Conservation (phyloP, 2,888 invertebrate species). For the Exocentrus adspersus region DNA sequence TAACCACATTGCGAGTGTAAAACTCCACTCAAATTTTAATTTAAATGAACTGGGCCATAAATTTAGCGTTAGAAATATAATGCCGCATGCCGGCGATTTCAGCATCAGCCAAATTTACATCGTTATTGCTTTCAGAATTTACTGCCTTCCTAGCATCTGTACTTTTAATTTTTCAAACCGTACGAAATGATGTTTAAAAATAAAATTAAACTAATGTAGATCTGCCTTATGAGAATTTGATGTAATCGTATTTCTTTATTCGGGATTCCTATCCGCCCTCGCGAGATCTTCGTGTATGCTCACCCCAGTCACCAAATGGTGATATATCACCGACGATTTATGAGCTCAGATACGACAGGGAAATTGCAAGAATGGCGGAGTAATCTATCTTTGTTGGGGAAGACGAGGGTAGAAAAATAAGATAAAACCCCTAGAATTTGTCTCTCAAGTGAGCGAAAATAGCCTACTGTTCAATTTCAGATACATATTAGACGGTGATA, state of each 20-base stretch:
- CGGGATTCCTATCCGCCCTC: constrained; percentile 48
- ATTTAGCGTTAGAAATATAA: constrained; percentile 60
- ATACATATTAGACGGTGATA: constrained; percentile 51
- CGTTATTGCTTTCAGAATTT: constrained; percentile 63
- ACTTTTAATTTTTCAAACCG: constrained; percentile 39
- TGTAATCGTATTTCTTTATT: constrained; percentile 56
- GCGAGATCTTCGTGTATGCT: constrained; percentile 47
- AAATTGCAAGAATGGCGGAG: constrained; percentile 93
- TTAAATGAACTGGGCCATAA: constrained; percentile 61
- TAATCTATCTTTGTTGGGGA: constrained; percentile 85
- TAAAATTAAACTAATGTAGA: constrained; percentile 14
- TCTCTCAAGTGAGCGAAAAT: constrained; percentile 63
- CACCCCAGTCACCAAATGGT: constrained; percentile 63
- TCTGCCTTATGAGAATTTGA: constrained; percentile 41
- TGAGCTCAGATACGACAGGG: constrained; percentile 91
- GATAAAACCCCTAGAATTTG: constrained; percentile 64
- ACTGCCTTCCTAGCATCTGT: constrained; percentile 49
- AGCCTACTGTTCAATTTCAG: constrained; percentile 60
- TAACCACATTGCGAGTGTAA: constrained; percentile 54
- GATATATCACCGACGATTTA: constrained; percentile 88
- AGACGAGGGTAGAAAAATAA: constrained; percentile 66
- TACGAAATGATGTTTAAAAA: constrained; percentile 24
- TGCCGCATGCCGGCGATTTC: constrained; percentile 60
- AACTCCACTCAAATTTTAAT: constrained; percentile 62
- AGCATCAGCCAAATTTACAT: constrained; percentile 62